Percentiles rank a stretch among this genome's conserved stretches.
phyloP scores from a whole-genome alignment of 2,113 vertebrate genomes.

The Sterrhoptilus dennistouni region DNA sequence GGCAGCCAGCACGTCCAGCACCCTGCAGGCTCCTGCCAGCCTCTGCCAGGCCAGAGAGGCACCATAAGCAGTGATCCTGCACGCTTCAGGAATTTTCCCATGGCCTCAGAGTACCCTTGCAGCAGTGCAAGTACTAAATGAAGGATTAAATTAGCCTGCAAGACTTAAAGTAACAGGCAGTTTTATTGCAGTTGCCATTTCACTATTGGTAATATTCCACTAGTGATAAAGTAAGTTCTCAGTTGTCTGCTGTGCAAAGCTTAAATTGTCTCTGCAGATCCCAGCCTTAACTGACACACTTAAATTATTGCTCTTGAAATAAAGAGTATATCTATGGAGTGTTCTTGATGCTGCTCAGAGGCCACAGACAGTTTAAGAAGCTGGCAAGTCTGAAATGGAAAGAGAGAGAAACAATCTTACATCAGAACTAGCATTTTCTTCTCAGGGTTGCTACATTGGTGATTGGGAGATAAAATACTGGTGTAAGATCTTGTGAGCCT shows the following conservation, averaged over 20 bases:
- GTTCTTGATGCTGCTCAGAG: not conserved
- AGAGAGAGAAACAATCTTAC: not conserved
- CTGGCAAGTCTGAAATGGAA: not conserved
- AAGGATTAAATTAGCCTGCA: constrained; percentile 14
- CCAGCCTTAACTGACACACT: not conserved
- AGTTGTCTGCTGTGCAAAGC: not conserved
- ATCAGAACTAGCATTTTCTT: not conserved
- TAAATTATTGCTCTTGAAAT: not conserved
- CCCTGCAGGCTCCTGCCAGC: not conserved
- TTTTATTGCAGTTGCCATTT: not conserved
- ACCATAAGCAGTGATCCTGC: not conserved
- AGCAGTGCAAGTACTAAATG: not conserved
- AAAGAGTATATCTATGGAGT: not conserved
- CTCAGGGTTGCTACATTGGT: not conserved
- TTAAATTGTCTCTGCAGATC: not conserved
- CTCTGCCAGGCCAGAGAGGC: not conserved
- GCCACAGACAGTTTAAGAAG: not conserved
- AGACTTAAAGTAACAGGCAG: not conserved
- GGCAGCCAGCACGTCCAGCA: not conserved
- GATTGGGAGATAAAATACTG: not conserved
- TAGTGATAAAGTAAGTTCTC: not conserved
- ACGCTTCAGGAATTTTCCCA: not conserved
- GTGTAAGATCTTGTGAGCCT: not conserved
- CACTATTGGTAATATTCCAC: not conserved
- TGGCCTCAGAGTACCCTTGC: not conserved